These are phyloP conservation scores for Acrocephalus arundinaceus DNA, from an alignment of 2,113 vertebrate genomes.

Conservation along the genomic window DNA sequence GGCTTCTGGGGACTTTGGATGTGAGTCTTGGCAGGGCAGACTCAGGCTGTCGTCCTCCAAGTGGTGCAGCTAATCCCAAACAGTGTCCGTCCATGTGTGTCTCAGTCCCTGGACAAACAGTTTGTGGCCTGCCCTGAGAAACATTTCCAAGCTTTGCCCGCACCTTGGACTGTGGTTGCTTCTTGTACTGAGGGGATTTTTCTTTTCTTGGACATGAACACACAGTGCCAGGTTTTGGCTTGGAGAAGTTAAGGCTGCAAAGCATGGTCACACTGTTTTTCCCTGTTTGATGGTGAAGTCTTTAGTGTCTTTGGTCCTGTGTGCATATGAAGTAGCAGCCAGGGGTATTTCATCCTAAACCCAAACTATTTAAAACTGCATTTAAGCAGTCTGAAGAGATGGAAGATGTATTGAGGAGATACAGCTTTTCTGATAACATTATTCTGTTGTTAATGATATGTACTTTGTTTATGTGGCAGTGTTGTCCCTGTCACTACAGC, in stretches of 20 bases:
- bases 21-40: neutral
- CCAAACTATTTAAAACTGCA: neutral
- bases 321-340: neutral
- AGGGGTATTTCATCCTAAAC: neutral
- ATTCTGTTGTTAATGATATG: neutral
- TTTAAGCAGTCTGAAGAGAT: neutral
- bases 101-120: neutral
- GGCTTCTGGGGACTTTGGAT: neutral
- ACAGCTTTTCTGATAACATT: neutral
- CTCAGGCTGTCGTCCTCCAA: neutral
- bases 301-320: neutral
- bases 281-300: neutral
- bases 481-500: neutral
- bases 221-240: neutral
- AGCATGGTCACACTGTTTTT: neutral
- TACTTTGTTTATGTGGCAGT: neutral
- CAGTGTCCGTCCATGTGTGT: neutral
- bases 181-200: neutral
- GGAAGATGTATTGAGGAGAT: neutral
- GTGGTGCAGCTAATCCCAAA: fast-evolving
- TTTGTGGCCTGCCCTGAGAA: neutral
- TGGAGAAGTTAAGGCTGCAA: neutral
- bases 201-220: neutral
- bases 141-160: neutral
- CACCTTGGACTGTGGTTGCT: neutral